Percentiles rank a stretch among this genome's conserved stretches.
phyloP scores from a whole-genome alignment of 2,113 vertebrate genomes.

The Pandion haliaetus region DNA sequence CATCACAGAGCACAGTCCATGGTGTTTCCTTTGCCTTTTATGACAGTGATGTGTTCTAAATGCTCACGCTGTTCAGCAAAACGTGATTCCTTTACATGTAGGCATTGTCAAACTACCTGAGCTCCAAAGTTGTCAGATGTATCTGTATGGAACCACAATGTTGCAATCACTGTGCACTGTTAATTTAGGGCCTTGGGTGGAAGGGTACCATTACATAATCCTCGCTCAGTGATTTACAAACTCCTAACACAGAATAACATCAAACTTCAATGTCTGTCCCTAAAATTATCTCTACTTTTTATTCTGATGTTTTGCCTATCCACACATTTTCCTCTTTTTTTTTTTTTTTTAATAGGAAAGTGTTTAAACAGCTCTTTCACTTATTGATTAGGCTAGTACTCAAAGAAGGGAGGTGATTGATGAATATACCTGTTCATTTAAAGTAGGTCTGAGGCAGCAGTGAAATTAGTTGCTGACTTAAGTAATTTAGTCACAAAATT shows the following conservation, averaged over 20 bases:
- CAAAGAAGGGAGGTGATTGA: conserved; percentile 31
- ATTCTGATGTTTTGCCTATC: not conserved
- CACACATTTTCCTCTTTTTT: not conserved
- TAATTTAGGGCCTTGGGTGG: not conserved
- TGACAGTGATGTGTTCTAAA: not conserved
- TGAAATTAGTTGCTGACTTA: conserved; percentile 57
- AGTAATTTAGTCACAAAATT: conserved; percentile 42
- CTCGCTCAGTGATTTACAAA: not conserved
- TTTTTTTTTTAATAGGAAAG: not conserved
- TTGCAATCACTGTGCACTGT: not conserved
- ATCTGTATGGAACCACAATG: not conserved
- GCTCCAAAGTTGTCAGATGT: not conserved
- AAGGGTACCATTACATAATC: not conserved
- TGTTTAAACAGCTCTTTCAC: conserved; percentile 9
- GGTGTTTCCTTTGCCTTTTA: not conserved
- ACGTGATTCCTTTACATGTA: accelerated
- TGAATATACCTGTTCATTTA: conserved; percentile 54
- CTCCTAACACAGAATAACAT: not conserved
- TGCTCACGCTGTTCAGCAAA: not conserved
- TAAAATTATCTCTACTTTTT: not conserved
- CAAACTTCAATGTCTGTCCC: not conserved
- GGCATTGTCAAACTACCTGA: not conserved
- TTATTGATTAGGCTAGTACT: conserved; percentile 17
- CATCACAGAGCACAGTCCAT: not conserved
- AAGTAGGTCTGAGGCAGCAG: conserved; percentile 32